Evolutionary conservation across 2,113 vertebrate genomes (phyloP).

Genomic region (cat (Felis catus)): F.catus_Fca126_mat1.0 CM031424.1:46289501-46290000

Average conservation of each 20-base stretch:
- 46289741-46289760: slow-evolving; percentile 19
- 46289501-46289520: background rate
- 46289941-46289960: slow-evolving; percentile 73
- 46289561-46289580: background rate
- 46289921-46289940: slow-evolving; percentile 48
- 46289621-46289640: slow-evolving; percentile 24
- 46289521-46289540: background rate
- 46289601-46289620: background rate
- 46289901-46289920: slow-evolving; percentile 69
- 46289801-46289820: slow-evolving; percentile 56
- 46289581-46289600: background rate
- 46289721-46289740: background rate
- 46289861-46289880: slow-evolving; percentile 64
- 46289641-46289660: slow-evolving; percentile 38
- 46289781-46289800: slow-evolving; percentile 39
- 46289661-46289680: slow-evolving; percentile 27
- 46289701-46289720: background rate
- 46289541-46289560: background rate
- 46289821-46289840: slow-evolving; percentile 62
- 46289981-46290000: slow-evolving; percentile 46
- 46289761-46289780: background rate
- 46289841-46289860: slow-evolving; percentile 70
- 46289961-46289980: slow-evolving; percentile 76
- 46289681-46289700: slow-evolving; percentile 25
- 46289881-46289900: slow-evolving; percentile 66